A percentile compares a stretch with the other conserved stretches of the same genome.
phyloP scores from a whole-genome alignment of 37 sponge, comb jelly and placozoan species.

The Tethya wilhelma region DNA sequence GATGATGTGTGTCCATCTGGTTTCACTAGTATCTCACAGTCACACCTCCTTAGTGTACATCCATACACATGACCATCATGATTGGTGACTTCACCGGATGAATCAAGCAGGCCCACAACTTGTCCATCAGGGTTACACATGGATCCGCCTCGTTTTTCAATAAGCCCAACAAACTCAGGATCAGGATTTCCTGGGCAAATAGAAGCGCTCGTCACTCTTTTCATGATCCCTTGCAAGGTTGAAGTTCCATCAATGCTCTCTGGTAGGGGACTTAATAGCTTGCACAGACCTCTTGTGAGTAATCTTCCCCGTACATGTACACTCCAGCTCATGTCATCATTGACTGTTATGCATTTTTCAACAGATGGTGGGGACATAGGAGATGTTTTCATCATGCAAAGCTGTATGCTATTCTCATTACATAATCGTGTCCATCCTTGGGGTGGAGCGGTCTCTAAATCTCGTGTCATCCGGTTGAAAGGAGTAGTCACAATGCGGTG shows the following conservation, averaged over 20 bases:
- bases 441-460: too few species aligned
- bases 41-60: background rate
- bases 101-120: background rate
- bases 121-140: background rate
- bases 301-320: background rate
- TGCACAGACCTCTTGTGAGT: too few species aligned
- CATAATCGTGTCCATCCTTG: too few species aligned
- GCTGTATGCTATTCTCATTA: too few species aligned
- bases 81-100: background rate
- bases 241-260: too few species aligned
- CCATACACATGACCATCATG: background rate
- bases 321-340: slow-evolving; percentile 1
- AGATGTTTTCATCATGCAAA: too few species aligned
- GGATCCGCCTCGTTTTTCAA: background rate
- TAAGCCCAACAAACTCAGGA: slow-evolving; percentile 15
- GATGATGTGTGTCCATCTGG: background rate
- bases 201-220: too few species aligned
- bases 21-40: background rate
- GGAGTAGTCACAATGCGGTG: too few species aligned
- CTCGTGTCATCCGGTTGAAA: too few species aligned
- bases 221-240: too few species aligned
- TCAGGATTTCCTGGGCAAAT: slow-evolving; percentile 12
- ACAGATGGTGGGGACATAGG: background rate
- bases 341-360: background rate
- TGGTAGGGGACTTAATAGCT: too few species aligned